Percentiles rank a stretch among this genome's conserved stretches.
phyloP scores from a whole-genome alignment of 1,140 invertebrate species.

The Papilio glaucus region DNA sequence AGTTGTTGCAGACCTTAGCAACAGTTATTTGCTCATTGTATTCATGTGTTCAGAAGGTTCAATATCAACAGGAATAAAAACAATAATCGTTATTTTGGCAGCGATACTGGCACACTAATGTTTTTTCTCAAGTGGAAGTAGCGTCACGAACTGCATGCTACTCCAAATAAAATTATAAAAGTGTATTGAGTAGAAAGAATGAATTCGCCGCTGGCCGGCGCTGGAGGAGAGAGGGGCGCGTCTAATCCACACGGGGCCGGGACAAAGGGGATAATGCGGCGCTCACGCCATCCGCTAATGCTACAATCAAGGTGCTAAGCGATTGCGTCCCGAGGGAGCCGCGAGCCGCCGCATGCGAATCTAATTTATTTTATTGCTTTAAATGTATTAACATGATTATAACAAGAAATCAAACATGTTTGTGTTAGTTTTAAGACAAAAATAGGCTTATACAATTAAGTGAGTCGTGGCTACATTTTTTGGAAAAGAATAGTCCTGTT shows the following conservation, averaged over 20 bases:
- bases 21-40: too few species aligned
- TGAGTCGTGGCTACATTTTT: too few species aligned
- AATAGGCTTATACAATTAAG: too few species aligned
- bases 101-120: background rate
- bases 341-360: constrained; percentile 35
- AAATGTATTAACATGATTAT: constrained; percentile 32
- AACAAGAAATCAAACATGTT: background rate
- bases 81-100: background rate
- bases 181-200: constrained; percentile 29
- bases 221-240: background rate
- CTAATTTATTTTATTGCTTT: constrained; percentile 33
- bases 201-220: constrained; percentile 11
- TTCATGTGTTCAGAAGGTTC: too few species aligned
- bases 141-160: background rate
- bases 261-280: constrained; percentile 57
- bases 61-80: too few species aligned
- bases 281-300: constrained; percentile 42
- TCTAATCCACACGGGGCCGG: constrained; percentile 48
- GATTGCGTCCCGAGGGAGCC: constrained; percentile 46
- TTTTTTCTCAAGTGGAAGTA: background rate
- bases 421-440: background rate
- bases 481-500: too few species aligned
- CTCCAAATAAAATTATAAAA: constrained; percentile 35
- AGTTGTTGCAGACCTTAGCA: too few species aligned
- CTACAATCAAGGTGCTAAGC: constrained; percentile 57